Evolutionary conservation across 2,797 vertebrate species (phyloP).

Genomic region (Linurgus olivaceus): DNA sequence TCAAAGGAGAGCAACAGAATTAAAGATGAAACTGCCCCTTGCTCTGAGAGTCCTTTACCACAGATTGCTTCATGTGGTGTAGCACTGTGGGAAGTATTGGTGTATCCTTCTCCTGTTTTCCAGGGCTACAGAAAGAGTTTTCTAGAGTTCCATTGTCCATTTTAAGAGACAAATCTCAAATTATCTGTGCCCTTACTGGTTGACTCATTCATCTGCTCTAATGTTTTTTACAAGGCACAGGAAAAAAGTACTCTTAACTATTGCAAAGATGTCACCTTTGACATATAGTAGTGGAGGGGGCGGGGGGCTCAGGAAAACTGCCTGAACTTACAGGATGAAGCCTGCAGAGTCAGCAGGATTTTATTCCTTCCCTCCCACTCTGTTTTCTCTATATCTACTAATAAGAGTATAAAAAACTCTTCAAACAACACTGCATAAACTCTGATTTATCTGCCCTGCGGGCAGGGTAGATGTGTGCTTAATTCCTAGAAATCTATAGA

Average conservation of each 20-base stretch:
- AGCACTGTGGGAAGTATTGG: neutral
- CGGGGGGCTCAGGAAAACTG: neutral
- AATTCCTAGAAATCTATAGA: neutral
- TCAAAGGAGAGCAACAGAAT: neutral
- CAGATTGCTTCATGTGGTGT: neutral
- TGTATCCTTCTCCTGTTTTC: neutral
- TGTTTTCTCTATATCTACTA: neutral
- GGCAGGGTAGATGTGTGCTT: neutral
- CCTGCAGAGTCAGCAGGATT: neutral
- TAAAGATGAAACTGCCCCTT: neutral
- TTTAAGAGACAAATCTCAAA: neutral
- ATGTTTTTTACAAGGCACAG: neutral
- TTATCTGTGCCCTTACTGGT: neutral
- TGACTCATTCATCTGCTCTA: neutral
- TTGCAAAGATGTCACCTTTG: constrained; percentile 11
- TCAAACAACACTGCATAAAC: neutral
- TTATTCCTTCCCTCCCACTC: neutral
- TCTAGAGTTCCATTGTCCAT: neutral
- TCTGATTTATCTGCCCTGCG: neutral
- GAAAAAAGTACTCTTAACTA: neutral
- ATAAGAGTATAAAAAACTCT: neutral
- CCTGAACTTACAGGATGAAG: neutral
- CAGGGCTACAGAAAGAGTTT: neutral
- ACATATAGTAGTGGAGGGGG: neutral
- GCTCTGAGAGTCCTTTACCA: neutral